Evolutionary conservation across 1,140 invertebrate genomes (phyloP).

Genomic region (Agrypnia vestita): DNA sequence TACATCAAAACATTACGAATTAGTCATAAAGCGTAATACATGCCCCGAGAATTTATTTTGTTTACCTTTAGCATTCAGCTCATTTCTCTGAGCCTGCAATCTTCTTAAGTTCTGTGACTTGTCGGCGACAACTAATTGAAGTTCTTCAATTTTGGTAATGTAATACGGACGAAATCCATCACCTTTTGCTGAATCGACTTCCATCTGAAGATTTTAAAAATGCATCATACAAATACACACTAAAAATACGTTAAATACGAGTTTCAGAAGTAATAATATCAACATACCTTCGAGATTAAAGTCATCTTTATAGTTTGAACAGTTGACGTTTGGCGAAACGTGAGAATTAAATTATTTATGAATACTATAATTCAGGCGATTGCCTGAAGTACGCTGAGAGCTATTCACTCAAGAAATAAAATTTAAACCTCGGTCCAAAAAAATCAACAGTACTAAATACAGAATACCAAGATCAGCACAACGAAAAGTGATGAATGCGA

Average conservation of each 20-base stretch:
- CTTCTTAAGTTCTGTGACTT: constrained; percentile 98
- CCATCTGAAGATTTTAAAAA: constrained; percentile 81
- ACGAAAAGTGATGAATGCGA: not conserved
- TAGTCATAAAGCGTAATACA: too few relatives aligned
- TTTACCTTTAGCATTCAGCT: constrained; percentile 98
- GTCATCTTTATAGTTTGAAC: constrained; percentile 18
- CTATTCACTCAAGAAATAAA: not conserved
- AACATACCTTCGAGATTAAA: constrained; percentile 34
- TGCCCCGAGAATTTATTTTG: too few relatives aligned
- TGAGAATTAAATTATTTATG: not conserved
- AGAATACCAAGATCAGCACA: not conserved
- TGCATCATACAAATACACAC: not conserved
- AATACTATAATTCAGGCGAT: not conserved
- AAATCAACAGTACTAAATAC: not conserved
- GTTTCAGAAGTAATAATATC: constrained; percentile 11
- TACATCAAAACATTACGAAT: too few relatives aligned
- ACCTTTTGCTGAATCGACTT: constrained; percentile 86
- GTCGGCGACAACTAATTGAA: constrained; percentile 95
- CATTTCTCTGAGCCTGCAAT: constrained; percentile 98
- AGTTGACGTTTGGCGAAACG: not conserved
- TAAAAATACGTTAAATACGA: not conserved
- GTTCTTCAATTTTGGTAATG: constrained; percentile 96
- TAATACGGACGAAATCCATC: constrained; percentile 97
- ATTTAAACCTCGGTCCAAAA: not conserved
- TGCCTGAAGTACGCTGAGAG: not conserved